phyloP scores from a whole-genome alignment of 1,140 invertebrate species.

The Procambarus virginalis region DNA sequence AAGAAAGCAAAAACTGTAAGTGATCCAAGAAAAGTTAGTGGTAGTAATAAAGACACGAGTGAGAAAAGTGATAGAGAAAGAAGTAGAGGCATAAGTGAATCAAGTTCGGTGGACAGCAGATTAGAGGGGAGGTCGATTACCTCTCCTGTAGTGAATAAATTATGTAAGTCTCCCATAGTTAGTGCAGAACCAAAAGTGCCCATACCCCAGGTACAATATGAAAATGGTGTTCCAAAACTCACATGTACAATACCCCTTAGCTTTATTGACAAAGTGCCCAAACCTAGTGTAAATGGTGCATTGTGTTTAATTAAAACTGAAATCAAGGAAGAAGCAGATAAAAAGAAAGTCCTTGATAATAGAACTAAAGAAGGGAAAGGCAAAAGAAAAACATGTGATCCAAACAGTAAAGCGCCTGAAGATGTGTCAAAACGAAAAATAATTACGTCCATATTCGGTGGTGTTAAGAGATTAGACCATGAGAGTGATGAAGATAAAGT shows the following conservation, averaged over 20 bases:
- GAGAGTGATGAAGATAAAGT: conserved; percentile 60
- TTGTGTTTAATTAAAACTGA: conserved; percentile 29
- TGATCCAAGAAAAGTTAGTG: conserved; percentile 14
- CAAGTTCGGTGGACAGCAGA: conserved; percentile 4
- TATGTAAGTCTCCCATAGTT: conserved; percentile 50
- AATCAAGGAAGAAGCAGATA: conserved; percentile 34
- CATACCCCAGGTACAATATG: conserved; percentile 54
- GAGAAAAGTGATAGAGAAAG: conserved; percentile 38
- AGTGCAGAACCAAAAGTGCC: conserved; percentile 64
- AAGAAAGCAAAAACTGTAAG: conserved; percentile 32
- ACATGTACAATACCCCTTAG: conserved; percentile 63
- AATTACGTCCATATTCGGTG: conserved; percentile 53
- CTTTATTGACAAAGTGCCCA: conserved; percentile 66
- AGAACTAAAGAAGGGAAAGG: conserved; percentile 62
- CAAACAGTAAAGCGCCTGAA: conserved; percentile 34
- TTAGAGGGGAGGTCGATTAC: not conserved
- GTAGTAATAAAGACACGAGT: conserved; percentile 10
- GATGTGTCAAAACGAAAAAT: conserved; percentile 50
- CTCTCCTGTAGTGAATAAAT: conserved; percentile 38
- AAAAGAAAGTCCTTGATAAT: conserved; percentile 56
- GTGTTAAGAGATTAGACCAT: conserved; percentile 29
- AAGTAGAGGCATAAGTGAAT: conserved; percentile 36
- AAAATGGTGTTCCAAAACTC: conserved; percentile 39
- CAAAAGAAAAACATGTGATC: conserved; percentile 53
- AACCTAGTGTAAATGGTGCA: conserved; percentile 50